Evolutionary conservation across 37 sponge, comb jelly and placozoan genomes (phyloP).

Genomic region (Petrosia ficiformis): DNA sequence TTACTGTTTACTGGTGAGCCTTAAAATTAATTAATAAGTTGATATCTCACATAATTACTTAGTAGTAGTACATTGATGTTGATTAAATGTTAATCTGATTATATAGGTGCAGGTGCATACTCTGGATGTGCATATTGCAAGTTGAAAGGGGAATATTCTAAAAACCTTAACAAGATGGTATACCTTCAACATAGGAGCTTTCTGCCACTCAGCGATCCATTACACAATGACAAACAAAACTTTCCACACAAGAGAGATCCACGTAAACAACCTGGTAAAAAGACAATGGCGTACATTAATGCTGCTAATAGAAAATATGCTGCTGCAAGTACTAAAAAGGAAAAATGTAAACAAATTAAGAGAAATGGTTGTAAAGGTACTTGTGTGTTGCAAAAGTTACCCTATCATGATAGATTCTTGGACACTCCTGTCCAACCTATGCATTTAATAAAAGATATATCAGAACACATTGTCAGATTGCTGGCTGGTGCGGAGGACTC

Average conservation of each 20-base stretch:
- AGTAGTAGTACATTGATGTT: no score
- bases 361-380: conserved; percentile 9
- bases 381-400: background rate
- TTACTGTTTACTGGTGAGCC: no score
- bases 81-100: background rate
- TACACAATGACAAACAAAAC: background rate
- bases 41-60: no score
- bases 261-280: background rate
- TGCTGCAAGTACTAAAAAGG: background rate
- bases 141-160: background rate
- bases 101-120: conserved; percentile 15
- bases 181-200: conserved; percentile 9
- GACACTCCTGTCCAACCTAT: conserved; percentile 14
- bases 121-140: conserved; percentile 9
- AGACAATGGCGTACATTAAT: background rate
- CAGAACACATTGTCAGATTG: conserved; percentile 8
- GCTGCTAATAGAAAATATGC: background rate
- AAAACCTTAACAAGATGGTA: conserved; percentile 11
- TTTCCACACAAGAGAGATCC: background rate
- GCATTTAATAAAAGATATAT: conserved; percentile 5
- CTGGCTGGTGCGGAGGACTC: conserved; percentile 5
- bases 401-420: conserved; percentile 13
- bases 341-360: background rate
- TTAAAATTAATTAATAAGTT: no score
- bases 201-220: background rate